Conservation (phyloP, 2,797 vertebrate genomes). For the Aplochiton taeniatus region DNA sequence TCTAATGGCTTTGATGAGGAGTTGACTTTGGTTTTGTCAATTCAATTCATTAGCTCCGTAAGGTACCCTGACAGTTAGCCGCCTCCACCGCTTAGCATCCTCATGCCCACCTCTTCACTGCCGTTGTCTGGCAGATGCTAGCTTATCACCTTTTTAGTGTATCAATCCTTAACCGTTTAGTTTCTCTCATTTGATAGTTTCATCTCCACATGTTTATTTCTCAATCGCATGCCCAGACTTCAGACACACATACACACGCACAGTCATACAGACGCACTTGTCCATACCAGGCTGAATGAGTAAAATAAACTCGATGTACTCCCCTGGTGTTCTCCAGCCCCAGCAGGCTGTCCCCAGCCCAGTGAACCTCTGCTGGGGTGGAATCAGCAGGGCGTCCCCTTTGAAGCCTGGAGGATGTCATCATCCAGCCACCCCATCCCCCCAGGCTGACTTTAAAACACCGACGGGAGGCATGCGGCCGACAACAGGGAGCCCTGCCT, state of each 20-base stretch:
- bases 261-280: too few species aligned
- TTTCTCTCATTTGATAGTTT: too few species aligned
- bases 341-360: conserved; percentile 20
- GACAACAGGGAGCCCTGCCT: background rate
- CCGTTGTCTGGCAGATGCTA: background rate
- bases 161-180: too few species aligned
- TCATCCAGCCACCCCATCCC: conserved; percentile 36
- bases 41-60: conserved; percentile 7
- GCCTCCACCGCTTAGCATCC: background rate
- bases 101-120: background rate
- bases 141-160: too few species aligned
- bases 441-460: conserved; percentile 52
- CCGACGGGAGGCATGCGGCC: conserved; percentile 16
- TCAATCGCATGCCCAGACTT: background rate
- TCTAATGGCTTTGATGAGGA: conserved; percentile 35
- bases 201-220: too few species aligned
- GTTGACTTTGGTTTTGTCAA: conserved; percentile 11
- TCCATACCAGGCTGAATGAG: too few species aligned
- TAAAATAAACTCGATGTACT: background rate
- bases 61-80: background rate
- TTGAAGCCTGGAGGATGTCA: conserved; percentile 54
- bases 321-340: background rate
- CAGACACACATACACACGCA: background rate
- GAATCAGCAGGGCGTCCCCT: conserved; percentile 19
- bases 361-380: conserved; percentile 27